Conservation (phyloP, 2,113 vertebrate genomes). For the Hiodon alosoides region DNA sequence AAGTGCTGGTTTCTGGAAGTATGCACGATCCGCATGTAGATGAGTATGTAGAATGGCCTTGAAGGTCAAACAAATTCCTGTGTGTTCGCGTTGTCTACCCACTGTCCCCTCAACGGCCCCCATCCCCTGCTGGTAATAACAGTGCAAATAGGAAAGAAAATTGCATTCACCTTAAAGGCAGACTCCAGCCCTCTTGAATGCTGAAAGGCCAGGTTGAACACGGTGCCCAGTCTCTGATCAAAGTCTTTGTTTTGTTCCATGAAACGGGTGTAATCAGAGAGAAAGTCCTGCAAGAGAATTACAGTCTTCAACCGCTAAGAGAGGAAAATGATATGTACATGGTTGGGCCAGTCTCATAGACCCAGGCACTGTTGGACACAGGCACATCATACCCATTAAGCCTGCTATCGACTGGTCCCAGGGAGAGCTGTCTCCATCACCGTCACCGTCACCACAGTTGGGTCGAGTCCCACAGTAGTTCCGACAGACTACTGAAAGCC, state of each 20-base stretch:
- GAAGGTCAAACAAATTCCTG: conserved; percentile 12
- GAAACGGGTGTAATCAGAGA: conserved; percentile 55
- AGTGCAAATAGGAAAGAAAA: conserved; percentile 11
- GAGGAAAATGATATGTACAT: conserved; percentile 70
- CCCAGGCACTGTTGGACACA: conserved; percentile 54
- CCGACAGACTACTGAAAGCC: conserved; percentile 24
- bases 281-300: conserved; percentile 58
- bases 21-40: neutral
- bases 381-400: conserved; percentile 69
- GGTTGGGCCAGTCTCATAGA: conserved; percentile 57
- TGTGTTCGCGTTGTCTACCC: neutral
- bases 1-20: conserved; percentile 7
- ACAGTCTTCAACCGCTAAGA: conserved; percentile 22
- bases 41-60: conserved; percentile 9
- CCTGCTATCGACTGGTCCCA: conserved; percentile 61
- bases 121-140: conserved; percentile 1
- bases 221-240: conserved; percentile 66
- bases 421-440: conserved; percentile 58
- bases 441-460: too few relatives aligned
- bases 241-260: conserved; percentile 68
- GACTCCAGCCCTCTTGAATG: conserved; percentile 65
- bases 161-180: conserved; percentile 59
- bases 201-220: conserved; percentile 71
- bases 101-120: conserved; percentile 1
- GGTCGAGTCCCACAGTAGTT: too few relatives aligned